These are phyloP conservation scores for Ceyx margarethae DNA, from an alignment of 2,113 vertebrate genomes.

Conservation along the genomic window DNA sequence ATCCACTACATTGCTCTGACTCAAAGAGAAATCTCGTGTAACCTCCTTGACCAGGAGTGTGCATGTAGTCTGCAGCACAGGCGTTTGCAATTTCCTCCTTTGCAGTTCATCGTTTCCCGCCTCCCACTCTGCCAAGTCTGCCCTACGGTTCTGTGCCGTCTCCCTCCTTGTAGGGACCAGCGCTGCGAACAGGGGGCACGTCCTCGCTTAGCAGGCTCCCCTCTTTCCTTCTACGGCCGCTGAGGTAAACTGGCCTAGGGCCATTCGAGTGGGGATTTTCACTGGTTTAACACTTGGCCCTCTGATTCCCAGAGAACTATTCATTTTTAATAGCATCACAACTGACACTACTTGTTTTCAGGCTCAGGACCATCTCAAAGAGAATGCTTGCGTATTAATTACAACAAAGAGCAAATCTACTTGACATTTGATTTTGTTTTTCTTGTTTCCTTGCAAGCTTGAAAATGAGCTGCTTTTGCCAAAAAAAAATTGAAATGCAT, in stretches of 20 bases:
- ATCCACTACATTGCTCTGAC: slow-evolving; percentile 72
- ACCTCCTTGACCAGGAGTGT: slow-evolving; percentile 72
- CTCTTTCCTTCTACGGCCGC: background rate
- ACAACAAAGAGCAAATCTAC: slow-evolving; percentile 69
- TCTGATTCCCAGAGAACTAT: background rate
- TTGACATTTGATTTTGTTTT: slow-evolving; percentile 73
- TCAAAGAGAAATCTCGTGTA: slow-evolving; percentile 72
- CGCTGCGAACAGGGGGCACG: fast-evolving
- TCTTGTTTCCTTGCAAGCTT: slow-evolving; percentile 59
- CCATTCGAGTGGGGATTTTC: background rate
- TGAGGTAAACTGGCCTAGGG: background rate
- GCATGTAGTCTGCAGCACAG: slow-evolving; percentile 5
- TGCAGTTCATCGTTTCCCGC: slow-evolving; percentile 24
- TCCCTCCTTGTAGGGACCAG: fast-evolving
- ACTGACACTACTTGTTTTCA: background rate
- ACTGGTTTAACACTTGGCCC: background rate
- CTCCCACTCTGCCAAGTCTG: background rate
- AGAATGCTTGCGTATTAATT: slow-evolving; percentile 56
- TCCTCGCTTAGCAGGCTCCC: background rate
- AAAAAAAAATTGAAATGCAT: slow-evolving; percentile 23
- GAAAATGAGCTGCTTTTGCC: slow-evolving; percentile 63
- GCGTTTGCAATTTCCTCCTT: slow-evolving; percentile 53
- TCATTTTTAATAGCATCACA: background rate
- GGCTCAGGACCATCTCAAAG: slow-evolving; percentile 30
- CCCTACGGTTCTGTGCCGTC: background rate